phyloP scores from a whole-genome alignment of 2,113 vertebrate genomes.

The Tetrax tetrax region DNA sequence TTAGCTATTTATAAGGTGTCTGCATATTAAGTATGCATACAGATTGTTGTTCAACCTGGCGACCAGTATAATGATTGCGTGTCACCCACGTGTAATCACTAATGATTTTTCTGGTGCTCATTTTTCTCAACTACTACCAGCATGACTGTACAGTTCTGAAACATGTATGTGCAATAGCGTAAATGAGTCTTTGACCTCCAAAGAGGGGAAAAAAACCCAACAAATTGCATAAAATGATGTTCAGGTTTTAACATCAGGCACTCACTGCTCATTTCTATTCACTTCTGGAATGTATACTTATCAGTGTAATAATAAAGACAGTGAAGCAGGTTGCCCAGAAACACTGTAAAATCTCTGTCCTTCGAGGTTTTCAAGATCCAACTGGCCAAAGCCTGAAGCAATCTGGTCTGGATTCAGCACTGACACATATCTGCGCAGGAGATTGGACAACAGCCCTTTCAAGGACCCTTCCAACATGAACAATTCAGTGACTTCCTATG shows the following conservation, averaged over 20 bases:
- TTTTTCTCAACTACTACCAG: neutral
- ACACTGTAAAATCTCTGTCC: neutral
- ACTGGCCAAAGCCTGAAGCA: neutral
- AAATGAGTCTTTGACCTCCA: neutral
- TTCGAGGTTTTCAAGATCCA: neutral
- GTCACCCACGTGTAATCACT: neutral
- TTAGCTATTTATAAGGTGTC: slow-evolving; percentile 63
- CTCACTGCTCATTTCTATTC: neutral
- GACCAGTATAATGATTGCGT: neutral
- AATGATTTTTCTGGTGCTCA: neutral
- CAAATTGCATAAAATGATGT: neutral
- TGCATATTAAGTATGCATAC: slow-evolving; percentile 26
- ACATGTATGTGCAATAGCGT: neutral
- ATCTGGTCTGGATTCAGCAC: neutral
- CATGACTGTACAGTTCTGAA: neutral
- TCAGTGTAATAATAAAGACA: neutral
- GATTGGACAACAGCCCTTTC: neutral
- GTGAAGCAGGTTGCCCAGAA: neutral
- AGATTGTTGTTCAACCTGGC: slow-evolving; percentile 40
- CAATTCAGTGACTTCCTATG: neutral
- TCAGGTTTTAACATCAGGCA: neutral
- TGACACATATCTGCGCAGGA: neutral
- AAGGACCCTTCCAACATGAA: neutral
- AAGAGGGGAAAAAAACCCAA: too few species aligned
- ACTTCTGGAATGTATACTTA: neutral